Conservation (phyloP, 2,888 invertebrate species). For the Aethes cnicana region DNA sequence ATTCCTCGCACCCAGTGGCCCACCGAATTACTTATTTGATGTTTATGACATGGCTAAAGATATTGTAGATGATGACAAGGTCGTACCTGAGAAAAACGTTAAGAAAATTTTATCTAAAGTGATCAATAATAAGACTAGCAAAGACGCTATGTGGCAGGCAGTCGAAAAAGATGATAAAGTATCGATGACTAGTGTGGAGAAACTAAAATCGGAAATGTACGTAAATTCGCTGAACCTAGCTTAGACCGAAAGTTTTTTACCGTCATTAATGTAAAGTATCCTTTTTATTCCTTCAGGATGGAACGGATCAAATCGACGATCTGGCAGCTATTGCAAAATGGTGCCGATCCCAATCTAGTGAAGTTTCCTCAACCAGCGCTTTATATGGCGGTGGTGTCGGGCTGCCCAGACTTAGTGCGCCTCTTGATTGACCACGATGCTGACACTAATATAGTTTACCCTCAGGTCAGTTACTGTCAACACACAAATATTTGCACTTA, state of each 20-base stretch:
- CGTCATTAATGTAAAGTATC: background rate
- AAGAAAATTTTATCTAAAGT: slow-evolving; percentile 46
- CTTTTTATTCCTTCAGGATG: slow-evolving; percentile 58
- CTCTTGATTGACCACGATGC: slow-evolving; percentile 55
- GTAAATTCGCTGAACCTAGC: slow-evolving; percentile 32
- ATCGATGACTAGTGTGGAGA: slow-evolving; percentile 44
- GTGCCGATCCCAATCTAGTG: slow-evolving; percentile 59
- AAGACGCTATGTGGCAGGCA: slow-evolving; percentile 46
- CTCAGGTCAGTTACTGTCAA: slow-evolving; percentile 53
- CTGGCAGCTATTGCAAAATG: slow-evolving; percentile 53
- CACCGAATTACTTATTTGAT: slow-evolving; percentile 55
- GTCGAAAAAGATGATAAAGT: slow-evolving; percentile 43
- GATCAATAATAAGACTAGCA: slow-evolving; percentile 48
- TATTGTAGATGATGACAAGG: slow-evolving; percentile 44
- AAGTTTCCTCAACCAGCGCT: slow-evolving; percentile 63
- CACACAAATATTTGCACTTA: no score
- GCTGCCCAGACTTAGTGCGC: slow-evolving; percentile 49
- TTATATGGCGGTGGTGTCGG: slow-evolving; percentile 51
- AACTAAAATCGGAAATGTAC: slow-evolving; percentile 49
- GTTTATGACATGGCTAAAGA: slow-evolving; percentile 55
- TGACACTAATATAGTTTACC: slow-evolving; percentile 58
- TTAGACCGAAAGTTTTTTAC: background rate
- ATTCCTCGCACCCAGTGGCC: slow-evolving; percentile 35
- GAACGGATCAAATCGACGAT: slow-evolving; percentile 53
- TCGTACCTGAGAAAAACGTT: slow-evolving; percentile 41